Percentiles rank a stretch among this genome's conserved stretches.
phyloP scores from a whole-genome alignment of 2,797 vertebrate genomes.

The Bufotes viridis region DNA sequence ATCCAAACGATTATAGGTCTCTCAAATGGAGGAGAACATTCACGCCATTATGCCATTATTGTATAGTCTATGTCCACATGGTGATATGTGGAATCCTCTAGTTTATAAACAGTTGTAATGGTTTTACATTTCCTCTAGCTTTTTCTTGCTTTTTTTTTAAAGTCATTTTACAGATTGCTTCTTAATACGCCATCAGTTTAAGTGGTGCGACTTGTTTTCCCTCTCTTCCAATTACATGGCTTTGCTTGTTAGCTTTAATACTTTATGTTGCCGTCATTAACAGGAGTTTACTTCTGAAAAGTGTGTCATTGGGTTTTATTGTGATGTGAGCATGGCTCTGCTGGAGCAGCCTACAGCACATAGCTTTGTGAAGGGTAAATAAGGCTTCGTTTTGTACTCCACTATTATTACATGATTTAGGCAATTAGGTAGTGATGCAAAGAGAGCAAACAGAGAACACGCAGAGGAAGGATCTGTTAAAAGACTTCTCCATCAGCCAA shows the following conservation, averaged over 20 bases:
- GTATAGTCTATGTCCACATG: slow-evolving; percentile 13
- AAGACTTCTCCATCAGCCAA: slow-evolving; percentile 11
- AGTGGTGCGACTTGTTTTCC: slow-evolving; percentile 61
- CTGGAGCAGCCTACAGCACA: slow-evolving; percentile 53
- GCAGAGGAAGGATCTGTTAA: slow-evolving; percentile 36
- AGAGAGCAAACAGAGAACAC: slow-evolving; percentile 46
- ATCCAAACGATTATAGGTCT: not conserved
- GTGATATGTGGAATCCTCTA: slow-evolving; percentile 14
- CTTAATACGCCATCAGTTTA: slow-evolving; percentile 61
- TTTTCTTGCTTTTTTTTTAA: slow-evolving; percentile 51
- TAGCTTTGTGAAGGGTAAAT: slow-evolving; percentile 56
- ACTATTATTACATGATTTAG: slow-evolving; percentile 53
- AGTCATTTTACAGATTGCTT: slow-evolving; percentile 58
- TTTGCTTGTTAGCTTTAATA: slow-evolving; percentile 63
- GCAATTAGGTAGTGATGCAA: slow-evolving; percentile 57
- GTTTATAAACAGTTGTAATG: slow-evolving; percentile 34
- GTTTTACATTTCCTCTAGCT: slow-evolving; percentile 41
- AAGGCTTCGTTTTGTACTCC: slow-evolving; percentile 48
- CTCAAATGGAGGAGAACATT: not conserved
- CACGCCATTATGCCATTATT: not conserved
- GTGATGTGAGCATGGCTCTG: slow-evolving; percentile 50
- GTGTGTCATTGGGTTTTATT: slow-evolving; percentile 63
- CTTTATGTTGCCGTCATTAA: slow-evolving; percentile 60
- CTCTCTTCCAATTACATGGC: slow-evolving; percentile 60
- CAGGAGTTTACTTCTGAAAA: slow-evolving; percentile 60